Evolutionary conservation across 1,140 invertebrate genomes (phyloP).

Genomic region (Pseudomyrmex concolor): DNA sequence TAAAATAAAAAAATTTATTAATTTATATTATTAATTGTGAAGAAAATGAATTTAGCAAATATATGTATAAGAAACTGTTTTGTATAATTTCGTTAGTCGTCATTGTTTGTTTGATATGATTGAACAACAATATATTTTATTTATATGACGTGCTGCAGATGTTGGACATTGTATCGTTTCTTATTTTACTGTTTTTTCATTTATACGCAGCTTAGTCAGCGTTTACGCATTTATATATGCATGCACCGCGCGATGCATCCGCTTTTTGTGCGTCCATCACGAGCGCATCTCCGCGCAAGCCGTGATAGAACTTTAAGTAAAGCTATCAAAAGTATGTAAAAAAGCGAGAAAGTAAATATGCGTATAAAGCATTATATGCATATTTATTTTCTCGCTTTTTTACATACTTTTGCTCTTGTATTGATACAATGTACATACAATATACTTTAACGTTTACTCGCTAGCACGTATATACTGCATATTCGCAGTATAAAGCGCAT

Average conservation of each 20-base stretch:
- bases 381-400: constrained; percentile 35
- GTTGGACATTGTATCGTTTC: background rate
- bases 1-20: constrained; percentile 5
- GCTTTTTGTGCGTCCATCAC: constrained; percentile 30
- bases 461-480: background rate
- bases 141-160: background rate
- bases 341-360: no score
- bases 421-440: background rate
- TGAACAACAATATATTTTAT: constrained; percentile 23
- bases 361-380: constrained; percentile 27
- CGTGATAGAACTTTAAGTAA: no score
- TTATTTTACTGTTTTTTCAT: constrained; percentile 21
- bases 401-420: background rate
- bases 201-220: constrained; percentile 12
- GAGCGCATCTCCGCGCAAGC: constrained; percentile 8
- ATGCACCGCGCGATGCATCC: constrained; percentile 16
- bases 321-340: no score
- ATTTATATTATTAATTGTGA: no score
- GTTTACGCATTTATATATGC: constrained; percentile 33
- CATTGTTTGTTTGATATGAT: background rate
- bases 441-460: constrained; percentile 33
- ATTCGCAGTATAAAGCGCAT: background rate
- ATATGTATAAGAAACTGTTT: no score
- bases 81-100: no score
- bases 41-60: no score